Percentiles rank a stretch among this genome's conserved stretches.
Evolutionary conservation across 1,140 invertebrate genomes (phyloP).

Genomic region (Bombyx mori): ASM3026992v2 NC_085123.1:5673001-5673500

Average conservation of each 20-base stretch:
- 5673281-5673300: not conserved
- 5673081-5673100: no score
- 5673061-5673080: no score
- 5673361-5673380: not conserved
- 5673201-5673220: not conserved
- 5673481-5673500: slow-evolving; percentile 55
- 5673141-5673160: no score
- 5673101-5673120: no score
- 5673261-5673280: not conserved
- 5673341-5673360: not conserved
- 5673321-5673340: not conserved
- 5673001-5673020: no score
- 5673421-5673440: slow-evolving; percentile 40
- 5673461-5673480: slow-evolving; percentile 50
- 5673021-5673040: no score
- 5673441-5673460: slow-evolving; percentile 28
- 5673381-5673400: slow-evolving; percentile 9
- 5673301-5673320: not conserved
- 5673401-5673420: slow-evolving; percentile 51
- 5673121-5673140: no score
- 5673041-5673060: no score
- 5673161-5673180: no score
- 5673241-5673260: not conserved
- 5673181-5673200: not conserved
- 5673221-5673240: not conserved